Evolutionary conservation across 2,113 vertebrate species (phyloP), one percentile per base, ranked within the genome.

Genomic region (Blennius ocellaris): DNA sequence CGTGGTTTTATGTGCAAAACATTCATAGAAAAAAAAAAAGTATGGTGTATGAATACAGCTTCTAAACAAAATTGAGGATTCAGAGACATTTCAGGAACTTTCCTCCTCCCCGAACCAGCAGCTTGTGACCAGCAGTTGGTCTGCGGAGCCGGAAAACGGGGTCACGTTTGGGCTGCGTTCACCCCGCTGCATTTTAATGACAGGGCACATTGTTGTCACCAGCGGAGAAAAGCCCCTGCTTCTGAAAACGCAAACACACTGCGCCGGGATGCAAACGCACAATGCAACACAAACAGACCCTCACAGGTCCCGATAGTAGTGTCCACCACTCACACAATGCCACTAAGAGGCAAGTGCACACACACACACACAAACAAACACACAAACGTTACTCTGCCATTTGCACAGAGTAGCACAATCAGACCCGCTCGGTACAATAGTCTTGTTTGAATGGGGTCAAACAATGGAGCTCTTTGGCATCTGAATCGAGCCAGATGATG

Each of bases 391-490:
- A 53, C 80, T 68, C 57, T 37, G 3, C 11, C 65, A 30, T 16
- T 15, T 43, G 81, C 66, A 61, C 61, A 75, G 53, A 73, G 72
- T 5, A 55, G 67, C 83, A 86, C 85, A 85, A 85, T 84, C 76
- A 74, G 85, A 85, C 70, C 59, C 44, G 63, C 79, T 66, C 6
- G 37, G 85, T 84, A 90, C 91, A 90, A 90, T 91, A 72, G 80
- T 16, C 49, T 69, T 64, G 70, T 85, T 89, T 89, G 80, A 90
- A 92, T 85, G 83, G 73, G 82, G 66, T 85, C 81, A 84, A 88
- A 92, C 91, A 92, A 92, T 86, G 64, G 76, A 49, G 58, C 78
- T 89, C 82, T 89, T 89, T 89, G 80, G 81, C 83, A 71, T 89
- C 69, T 82, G 80, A 88, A 86, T 78, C 45, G 12, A 84, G 78